Base-by-base conservation (phyloP, 2,113 vertebrate species). In the Notarius lentiginosus region DNA sequence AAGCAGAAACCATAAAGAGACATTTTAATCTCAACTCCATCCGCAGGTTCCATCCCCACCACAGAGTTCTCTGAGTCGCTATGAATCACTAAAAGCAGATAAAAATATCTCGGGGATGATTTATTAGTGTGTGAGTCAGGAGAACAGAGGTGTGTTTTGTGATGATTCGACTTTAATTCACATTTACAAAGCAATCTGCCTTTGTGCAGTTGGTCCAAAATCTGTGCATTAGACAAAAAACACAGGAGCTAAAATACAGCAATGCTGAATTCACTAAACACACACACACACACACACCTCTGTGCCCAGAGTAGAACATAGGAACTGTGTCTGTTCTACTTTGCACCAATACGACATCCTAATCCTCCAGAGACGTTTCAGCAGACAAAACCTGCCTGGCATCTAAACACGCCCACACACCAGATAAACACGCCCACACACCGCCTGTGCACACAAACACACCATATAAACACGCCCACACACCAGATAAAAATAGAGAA, bases 241-340 rank as follows among this genome's bases (percentile, higher is more conserved):
- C 75, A 84, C 63, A 79, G 77, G 72, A 73, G 17, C 63, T 72
- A 73, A 58, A 68, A 51, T 70, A 63, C 24, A 75, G 49, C 63
- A 75, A 75, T 27, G 73, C 20, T 63, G 83, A 85, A 84, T 84
- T 80, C 83, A 76, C 79, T 53, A 76, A 75, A 75, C 72, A 49
- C 72, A 24, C 41, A 14, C 47, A 49, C 72, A 51, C 47, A 51
- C 72, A 75, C 30, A 20, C 34, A 24, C 11, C 24, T 12, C 63
- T 1, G 24, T 27, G 63, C 63, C 63, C 22, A 63, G 8, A 24
- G n/a, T 4, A 15, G 72, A 18, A 41, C 61, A 49, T 5, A 70
- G 18, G 20, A 1, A 18, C 65, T 53, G 34, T 24, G 30, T 2
- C 49, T 80, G 53, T 86, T 49, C 70, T 61, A 55, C 27, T 86